Conservation (phyloP, 2,888 invertebrate species). For the Anthoptus insignis region DNA sequence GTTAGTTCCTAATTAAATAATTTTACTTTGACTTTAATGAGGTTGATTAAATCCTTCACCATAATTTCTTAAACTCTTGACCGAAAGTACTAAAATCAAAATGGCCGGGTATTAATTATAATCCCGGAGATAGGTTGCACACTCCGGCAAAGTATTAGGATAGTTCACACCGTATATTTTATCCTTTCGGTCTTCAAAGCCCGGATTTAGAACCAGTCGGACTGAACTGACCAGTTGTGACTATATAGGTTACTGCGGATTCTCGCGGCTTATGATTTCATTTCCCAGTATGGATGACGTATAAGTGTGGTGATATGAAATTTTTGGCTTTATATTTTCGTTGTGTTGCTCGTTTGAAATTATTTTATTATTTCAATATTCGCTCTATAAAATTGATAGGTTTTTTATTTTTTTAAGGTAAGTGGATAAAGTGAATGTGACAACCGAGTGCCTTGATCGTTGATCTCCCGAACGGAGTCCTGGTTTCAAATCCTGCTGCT, state of each 20-base stretch:
- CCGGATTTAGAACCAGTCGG: constrained; percentile 7
- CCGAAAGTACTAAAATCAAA: background rate
- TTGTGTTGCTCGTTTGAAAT: too few relatives aligned
- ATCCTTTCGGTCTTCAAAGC: constrained; percentile 11
- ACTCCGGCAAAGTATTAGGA: constrained; percentile 10
- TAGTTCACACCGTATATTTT: constrained; percentile 16
- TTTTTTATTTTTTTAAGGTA: too few relatives aligned
- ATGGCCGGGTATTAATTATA: constrained; percentile 1
- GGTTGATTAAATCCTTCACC: background rate
- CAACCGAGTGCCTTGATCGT: too few relatives aligned
- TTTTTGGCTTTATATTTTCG: too few relatives aligned
- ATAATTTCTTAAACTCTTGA: background rate
- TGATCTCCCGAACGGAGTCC: too few relatives aligned
- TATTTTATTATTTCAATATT: too few relatives aligned
- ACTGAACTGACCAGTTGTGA: constrained; percentile 4
- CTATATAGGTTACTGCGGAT: background rate
- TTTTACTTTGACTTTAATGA: too few relatives aligned
- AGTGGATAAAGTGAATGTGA: too few relatives aligned
- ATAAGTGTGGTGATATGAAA: too few relatives aligned
- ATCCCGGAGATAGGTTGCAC: constrained; percentile 5
- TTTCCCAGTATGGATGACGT: background rate
- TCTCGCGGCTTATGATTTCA: background rate
- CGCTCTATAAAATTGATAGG: too few relatives aligned
- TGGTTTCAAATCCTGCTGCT: too few relatives aligned
- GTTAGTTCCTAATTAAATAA: too few relatives aligned